Conservation (phyloP, 2,113 vertebrate species). For the Sialia sialis region DNA sequence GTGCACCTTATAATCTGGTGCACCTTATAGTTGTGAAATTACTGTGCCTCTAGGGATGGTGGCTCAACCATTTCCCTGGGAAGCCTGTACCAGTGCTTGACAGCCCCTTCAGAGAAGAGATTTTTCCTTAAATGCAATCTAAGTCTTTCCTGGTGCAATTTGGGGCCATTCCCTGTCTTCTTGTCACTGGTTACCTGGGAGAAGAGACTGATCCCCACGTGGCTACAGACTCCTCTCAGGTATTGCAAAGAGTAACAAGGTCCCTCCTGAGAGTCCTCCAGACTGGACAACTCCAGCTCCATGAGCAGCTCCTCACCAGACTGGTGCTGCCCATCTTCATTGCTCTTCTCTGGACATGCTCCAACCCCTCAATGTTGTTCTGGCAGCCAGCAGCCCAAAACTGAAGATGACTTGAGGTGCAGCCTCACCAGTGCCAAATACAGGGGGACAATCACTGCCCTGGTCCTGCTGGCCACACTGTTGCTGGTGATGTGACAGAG, state of each 20-base stretch:
- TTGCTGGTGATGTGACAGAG: not conserved
- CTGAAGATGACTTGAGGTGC: rapidly evolving
- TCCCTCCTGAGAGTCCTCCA: not conserved
- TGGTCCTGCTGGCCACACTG: not conserved
- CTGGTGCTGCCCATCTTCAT: not conserved
- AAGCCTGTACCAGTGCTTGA: not conserved
- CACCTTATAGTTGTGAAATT: too few relatives aligned
- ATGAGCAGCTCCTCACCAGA: not conserved
- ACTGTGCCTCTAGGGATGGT: not conserved
- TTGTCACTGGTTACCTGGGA: not conserved
- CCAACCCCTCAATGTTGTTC: not conserved
- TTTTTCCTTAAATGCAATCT: not conserved
- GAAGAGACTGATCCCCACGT: not conserved
- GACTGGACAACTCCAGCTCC: not conserved
- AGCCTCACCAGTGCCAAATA: not conserved
- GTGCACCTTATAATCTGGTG: too few relatives aligned
- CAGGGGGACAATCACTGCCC: rapidly evolving
- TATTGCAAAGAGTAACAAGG: not conserved
- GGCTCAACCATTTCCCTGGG: not conserved
- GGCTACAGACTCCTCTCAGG: not conserved
- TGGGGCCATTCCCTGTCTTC: not conserved
- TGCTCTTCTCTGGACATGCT: not conserved
- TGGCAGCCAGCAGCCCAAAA: not conserved
- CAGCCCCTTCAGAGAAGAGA: not conserved
- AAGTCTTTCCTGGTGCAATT: not conserved